Percentiles rank a stretch among this genome's conserved stretches.
phyloP scores from a whole-genome alignment of 2,797 vertebrate genomes.

The Odontamblyopus lacepedii region DNA sequence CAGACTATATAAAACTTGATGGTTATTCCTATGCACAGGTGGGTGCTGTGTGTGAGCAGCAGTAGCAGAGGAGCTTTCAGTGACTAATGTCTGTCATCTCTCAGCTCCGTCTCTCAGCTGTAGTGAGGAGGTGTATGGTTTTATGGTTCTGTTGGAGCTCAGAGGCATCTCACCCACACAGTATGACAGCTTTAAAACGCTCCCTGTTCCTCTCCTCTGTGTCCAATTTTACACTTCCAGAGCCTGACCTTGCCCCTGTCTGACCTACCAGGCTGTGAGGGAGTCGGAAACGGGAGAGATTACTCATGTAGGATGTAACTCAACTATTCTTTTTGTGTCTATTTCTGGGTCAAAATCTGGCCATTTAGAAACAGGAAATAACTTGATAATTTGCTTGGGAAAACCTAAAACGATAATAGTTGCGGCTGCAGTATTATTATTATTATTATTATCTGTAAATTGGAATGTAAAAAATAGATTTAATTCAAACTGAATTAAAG shows the following conservation, averaged over 20 bases:
- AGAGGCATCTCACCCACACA: conserved; percentile 52
- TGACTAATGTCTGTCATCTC: neutral
- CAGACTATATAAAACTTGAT: neutral
- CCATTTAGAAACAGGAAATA: neutral
- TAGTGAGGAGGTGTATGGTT: conserved; percentile 25
- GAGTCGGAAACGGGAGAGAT: neutral
- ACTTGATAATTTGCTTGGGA: neutral
- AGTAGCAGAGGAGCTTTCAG: neutral
- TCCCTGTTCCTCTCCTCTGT: conserved; percentile 30
- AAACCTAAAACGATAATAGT: too few species aligned
- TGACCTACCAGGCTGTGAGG: conserved; percentile 64
- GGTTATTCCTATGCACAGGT: neutral
- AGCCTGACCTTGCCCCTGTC: conserved; percentile 44
- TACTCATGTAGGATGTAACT: neutral
- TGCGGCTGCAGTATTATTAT: too few species aligned
- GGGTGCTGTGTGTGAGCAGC: neutral
- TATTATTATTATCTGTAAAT: too few species aligned
- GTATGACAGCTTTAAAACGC: conserved; percentile 60
- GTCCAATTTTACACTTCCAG: conserved; percentile 49
- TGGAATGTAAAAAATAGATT: too few species aligned
- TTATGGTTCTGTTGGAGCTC: conserved; percentile 49
- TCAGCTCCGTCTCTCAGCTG: conserved; percentile 29
- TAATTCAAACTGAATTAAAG: too few species aligned
- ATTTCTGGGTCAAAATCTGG: neutral
- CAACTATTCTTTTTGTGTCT: neutral